Base-by-base conservation (phyloP, 2,888 invertebrate species). In the Polyommatus icarus region DNA sequence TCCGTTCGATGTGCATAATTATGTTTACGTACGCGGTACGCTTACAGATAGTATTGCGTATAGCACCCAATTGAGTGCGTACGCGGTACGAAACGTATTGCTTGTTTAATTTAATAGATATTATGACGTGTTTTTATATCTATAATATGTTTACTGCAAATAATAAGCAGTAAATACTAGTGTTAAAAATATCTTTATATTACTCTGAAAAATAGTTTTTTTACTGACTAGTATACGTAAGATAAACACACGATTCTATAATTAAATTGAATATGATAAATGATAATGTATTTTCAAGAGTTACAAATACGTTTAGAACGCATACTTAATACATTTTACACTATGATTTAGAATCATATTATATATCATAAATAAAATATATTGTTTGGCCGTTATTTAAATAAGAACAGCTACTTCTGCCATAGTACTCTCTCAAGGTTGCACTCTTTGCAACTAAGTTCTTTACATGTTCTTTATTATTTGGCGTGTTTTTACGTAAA, bases 181-280 rank as follows among this genome's bases (percentile, higher is more conserved):
- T 29, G 12, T 67, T 67, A 50, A 3, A 10, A 15, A 40, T 36
- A 71, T 71, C 36, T 72, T 54, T 54, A 75, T 75, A 75, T 75
- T 75, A 29, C 10, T 75, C 24, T 75, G 50, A 29, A 75, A 54
- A 50, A 54, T 75, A 67, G 61, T 15, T 75, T 20, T 7, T 54
- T 75, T 75, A 75, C 54, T 75, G 75, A 75, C 75, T 75, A 75
- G 75, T 75, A 50, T 50, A 67, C 29, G 15, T 15, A 15, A 67
- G 12, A 67, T 67, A 61, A 24, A 67, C 29, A 67, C 15, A 29
- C 8, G 12, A 8, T 29, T 67, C 24, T 61, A 20, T 15, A 50
- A 50, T 61, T 61, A 61, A 24, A 61, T 61, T 61, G 40, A 40
- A 40, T 40, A 40, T 8, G 1, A 40, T 40, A 10, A 40, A 40